phyloP scores from a whole-genome alignment of 2,797 vertebrate species.

The Pitangus sulphuratus region DNA sequence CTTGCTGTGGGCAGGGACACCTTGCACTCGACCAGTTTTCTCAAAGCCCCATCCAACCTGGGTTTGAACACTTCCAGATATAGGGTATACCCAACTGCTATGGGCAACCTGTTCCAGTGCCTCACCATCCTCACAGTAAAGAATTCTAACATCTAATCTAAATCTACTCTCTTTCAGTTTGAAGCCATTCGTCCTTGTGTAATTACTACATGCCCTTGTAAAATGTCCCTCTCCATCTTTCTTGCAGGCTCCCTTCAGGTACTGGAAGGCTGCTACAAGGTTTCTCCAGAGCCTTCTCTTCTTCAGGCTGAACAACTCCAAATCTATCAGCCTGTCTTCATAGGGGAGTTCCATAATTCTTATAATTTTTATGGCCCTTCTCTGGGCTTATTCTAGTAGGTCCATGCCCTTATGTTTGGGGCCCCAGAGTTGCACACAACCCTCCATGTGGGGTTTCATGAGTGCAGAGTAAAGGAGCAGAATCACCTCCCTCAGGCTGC shows the following conservation, averaged over 20 bases:
- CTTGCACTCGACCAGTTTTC: background rate
- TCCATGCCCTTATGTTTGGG: background rate
- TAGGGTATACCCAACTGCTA: background rate
- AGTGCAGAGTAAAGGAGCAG: background rate
- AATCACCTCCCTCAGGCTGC: accelerated
- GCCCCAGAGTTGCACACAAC: background rate
- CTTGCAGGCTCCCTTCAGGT: background rate
- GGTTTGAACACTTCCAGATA: background rate
- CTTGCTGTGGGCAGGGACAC: background rate
- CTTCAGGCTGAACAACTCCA: background rate
- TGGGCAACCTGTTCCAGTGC: background rate
- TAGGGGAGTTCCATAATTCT: background rate
- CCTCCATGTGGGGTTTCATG: background rate
- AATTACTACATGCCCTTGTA: background rate
- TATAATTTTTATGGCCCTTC: background rate
- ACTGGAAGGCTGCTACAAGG: background rate
- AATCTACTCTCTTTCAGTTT: background rate
- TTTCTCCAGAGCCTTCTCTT: background rate
- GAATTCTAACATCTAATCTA: background rate
- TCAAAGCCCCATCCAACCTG: background rate
- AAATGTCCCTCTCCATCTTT: background rate
- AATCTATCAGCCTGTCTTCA: background rate
- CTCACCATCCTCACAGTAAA: background rate
- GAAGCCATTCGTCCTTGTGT: background rate
- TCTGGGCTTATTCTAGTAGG: background rate